phyloP scores from a whole-genome alignment of 2,888 invertebrate species.

The Epiblema foenella region DNA sequence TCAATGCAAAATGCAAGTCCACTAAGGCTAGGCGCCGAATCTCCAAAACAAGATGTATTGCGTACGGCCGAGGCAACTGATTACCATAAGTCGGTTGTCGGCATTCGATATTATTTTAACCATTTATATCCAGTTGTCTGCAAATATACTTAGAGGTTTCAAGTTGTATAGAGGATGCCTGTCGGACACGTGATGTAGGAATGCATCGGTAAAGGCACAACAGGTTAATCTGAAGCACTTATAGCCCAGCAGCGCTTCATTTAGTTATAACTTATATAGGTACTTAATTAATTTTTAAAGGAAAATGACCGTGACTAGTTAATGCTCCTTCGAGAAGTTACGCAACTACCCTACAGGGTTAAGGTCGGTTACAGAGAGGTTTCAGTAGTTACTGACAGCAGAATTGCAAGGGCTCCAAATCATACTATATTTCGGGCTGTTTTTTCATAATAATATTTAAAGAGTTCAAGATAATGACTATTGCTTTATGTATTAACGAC shows the following conservation, averaged over 20 bases:
- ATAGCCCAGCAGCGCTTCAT: neutral
- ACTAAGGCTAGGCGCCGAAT: neutral
- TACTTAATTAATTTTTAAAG: no score
- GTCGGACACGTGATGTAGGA: neutral
- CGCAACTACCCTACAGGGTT: no score
- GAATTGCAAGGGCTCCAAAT: no score
- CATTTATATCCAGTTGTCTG: constrained; percentile 16
- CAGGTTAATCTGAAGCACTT: neutral
- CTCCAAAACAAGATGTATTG: constrained; percentile 26
- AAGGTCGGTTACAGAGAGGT: no score
- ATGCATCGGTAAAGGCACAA: neutral
- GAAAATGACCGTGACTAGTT: no score
- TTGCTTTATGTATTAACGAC: no score
- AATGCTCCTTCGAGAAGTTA: no score
- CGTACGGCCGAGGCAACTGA: constrained; percentile 15
- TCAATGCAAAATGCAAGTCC: neutral
- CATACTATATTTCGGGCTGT: no score
- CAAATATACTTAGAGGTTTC: neutral
- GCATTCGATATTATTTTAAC: constrained; percentile 15
- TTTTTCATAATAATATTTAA: no score
- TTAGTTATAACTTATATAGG: no score
- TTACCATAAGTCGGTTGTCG: constrained; percentile 33
- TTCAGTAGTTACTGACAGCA: no score
- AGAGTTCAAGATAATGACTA: no score
- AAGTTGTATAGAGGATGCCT: neutral